Evolutionary conservation across 2,888 invertebrate species (phyloP).

Genomic region (Aricia artaxerxes): DNA sequence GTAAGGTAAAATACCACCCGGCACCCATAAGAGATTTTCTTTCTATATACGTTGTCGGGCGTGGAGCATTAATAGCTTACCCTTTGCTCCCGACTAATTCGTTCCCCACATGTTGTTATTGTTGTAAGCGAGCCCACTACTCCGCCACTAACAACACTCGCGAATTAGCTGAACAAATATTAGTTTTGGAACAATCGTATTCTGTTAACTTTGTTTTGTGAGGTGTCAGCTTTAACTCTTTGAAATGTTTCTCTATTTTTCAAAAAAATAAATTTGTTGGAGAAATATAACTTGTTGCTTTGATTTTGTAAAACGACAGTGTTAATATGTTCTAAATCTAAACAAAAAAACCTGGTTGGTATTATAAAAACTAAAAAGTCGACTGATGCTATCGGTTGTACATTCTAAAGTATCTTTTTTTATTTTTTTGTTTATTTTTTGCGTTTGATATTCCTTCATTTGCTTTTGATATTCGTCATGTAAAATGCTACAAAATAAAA

Average conservation of each 20-base stretch:
- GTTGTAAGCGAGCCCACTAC: slow-evolving; percentile 73
- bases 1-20: not conserved
- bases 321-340: not conserved
- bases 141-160: slow-evolving; percentile 67
- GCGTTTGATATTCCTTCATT: not conserved
- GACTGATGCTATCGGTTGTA: not conserved
- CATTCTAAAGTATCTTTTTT: not conserved
- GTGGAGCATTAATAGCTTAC: not conserved
- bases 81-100: slow-evolving; percentile 21
- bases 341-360: too few species aligned
- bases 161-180: slow-evolving; percentile 78
- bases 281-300: not conserved
- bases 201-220: slow-evolving; percentile 62
- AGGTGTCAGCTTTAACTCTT: slow-evolving; percentile 43
- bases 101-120: slow-evolving; percentile 57
- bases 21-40: not conserved
- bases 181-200: slow-evolving; percentile 66
- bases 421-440: not conserved
- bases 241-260: slow-evolving; percentile 5
- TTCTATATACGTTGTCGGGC: not conserved
- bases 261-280: not conserved
- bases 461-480: not conserved
- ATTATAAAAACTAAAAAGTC: too few species aligned
- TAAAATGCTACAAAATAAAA: slow-evolving; percentile 11
- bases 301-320: not conserved